Evolutionary conservation across 2,888 invertebrate species (phyloP).

Genomic region (Brenthis hecate): DNA sequence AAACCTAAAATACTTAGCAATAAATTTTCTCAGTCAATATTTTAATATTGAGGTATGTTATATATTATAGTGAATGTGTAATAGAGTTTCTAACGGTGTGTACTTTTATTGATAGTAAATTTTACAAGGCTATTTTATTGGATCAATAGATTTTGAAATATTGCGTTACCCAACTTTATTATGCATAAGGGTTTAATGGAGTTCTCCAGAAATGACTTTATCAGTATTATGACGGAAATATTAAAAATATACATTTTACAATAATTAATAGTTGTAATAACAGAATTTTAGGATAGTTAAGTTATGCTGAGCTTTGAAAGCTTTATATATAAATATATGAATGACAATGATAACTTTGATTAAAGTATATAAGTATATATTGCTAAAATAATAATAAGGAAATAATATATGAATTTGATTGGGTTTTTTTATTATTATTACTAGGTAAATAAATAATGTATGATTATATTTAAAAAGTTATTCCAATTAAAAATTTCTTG

Average conservation of each 20-base stretch:
- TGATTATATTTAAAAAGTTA: too few relatives aligned
- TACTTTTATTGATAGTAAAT: conserved; percentile 60
- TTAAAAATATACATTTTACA: not conserved
- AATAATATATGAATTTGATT: too few relatives aligned
- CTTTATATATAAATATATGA: too few relatives aligned
- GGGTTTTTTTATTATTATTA: too few relatives aligned
- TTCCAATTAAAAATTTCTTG: too few relatives aligned
- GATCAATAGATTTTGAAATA: conserved; percentile 49
- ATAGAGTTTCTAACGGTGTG: conserved; percentile 54
- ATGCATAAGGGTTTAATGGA: conserved; percentile 10
- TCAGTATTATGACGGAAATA: not conserved
- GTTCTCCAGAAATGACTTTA: not conserved
- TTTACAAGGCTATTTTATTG: conserved; percentile 70
- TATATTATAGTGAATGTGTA: conserved; percentile 37
- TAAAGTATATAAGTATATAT: too few relatives aligned
- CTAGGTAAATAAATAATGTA: too few relatives aligned
- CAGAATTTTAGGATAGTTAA: too few relatives aligned
- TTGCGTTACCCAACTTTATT: conserved; percentile 18
- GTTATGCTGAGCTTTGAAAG: too few relatives aligned
- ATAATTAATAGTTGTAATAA: not conserved
- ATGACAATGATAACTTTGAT: too few relatives aligned
- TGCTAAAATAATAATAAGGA: too few relatives aligned
- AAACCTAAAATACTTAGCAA: too few relatives aligned
- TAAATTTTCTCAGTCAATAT: not conserved
- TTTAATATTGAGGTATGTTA: not conserved